Evolutionary conservation across 2,888 invertebrate species (phyloP).

Genomic region (Notodonta dromedarius): DNA sequence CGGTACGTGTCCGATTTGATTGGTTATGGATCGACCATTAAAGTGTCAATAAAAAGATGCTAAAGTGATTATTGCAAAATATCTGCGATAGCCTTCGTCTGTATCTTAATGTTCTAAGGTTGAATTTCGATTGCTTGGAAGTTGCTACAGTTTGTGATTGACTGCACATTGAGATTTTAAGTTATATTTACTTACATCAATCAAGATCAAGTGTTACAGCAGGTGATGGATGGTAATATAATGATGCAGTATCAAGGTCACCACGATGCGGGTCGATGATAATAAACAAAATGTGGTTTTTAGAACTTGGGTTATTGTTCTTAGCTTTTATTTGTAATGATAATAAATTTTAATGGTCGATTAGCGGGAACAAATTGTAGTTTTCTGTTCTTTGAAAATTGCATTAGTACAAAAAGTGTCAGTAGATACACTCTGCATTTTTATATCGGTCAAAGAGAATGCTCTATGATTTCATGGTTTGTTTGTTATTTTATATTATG

Average conservation of each 20-base stretch:
- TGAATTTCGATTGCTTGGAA: slow-evolving; percentile 24
- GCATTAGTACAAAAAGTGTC: too few relatives aligned
- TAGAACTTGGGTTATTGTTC: slow-evolving; percentile 49
- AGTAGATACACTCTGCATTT: too few relatives aligned
- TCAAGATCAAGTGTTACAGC: slow-evolving; percentile 41
- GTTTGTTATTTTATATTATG: too few relatives aligned
- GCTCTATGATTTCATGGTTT: too few relatives aligned
- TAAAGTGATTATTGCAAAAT: slow-evolving; percentile 24
- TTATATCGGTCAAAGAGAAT: too few relatives aligned
- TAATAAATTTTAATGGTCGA: slow-evolving; percentile 39
- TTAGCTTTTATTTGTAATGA: slow-evolving; percentile 37
- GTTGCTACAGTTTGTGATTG: slow-evolving; percentile 31
- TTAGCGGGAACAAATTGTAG: slow-evolving; percentile 37
- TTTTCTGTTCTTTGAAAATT: too few relatives aligned
- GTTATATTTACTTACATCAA: slow-evolving; percentile 58
- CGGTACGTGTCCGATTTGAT: slow-evolving; percentile 35
- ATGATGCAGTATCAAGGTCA: slow-evolving; percentile 74
- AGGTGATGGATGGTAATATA: slow-evolving; percentile 63
- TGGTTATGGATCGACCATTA: slow-evolving; percentile 45
- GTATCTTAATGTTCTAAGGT: slow-evolving; percentile 33
- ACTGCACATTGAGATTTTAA: slow-evolving; percentile 46
- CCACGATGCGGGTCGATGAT: slow-evolving; percentile 48
- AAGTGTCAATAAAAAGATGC: slow-evolving; percentile 33
- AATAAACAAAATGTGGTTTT: slow-evolving; percentile 60
- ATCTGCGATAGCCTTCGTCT: slow-evolving; percentile 21